Evolutionary conservation across 2,797 vertebrate genomes (phyloP).

Genomic region (Silurus aristotelis): DNA sequence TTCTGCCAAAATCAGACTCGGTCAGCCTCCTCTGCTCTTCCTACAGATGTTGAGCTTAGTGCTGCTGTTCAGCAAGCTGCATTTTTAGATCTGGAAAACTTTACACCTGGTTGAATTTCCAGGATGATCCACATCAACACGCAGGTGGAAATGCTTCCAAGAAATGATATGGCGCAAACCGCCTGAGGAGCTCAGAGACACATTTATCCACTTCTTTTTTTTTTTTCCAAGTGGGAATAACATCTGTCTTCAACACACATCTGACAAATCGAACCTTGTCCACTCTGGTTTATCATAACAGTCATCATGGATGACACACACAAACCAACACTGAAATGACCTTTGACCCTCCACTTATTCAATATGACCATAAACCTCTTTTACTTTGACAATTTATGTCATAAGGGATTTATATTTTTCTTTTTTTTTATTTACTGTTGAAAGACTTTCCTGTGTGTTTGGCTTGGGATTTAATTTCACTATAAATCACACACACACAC

Average conservation of each 20-base stretch:
- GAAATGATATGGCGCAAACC: not conserved
- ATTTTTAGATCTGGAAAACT: not conserved
- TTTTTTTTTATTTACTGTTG: constrained; percentile 7
- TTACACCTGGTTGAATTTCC: constrained; percentile 17
- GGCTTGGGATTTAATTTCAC: constrained; percentile 18
- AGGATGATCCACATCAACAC: not conserved
- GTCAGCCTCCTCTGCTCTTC: not conserved
- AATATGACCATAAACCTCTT: constrained; percentile 12
- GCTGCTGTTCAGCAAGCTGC: not conserved
- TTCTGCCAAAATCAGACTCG: constrained; percentile 46
- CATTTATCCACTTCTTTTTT: constrained; percentile 5
- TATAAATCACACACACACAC: constrained; percentile 16
- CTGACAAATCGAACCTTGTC: not conserved
- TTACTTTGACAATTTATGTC: constrained; percentile 21
- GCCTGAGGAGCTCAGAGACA: not conserved
- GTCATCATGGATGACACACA: constrained; percentile 12
- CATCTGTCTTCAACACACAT: constrained; percentile 6
- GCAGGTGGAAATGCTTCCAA: not conserved
- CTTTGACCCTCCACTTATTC: not conserved
- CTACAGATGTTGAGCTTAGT: constrained; percentile 2
- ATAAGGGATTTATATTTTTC: not conserved
- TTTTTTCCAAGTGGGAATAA: not conserved
- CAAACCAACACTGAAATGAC: not conserved
- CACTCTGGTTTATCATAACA: not conserved
- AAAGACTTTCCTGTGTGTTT: constrained; percentile 26